phyloP scores from a whole-genome alignment of 1,140 invertebrate genomes.

The Eupristina koningsbergeri region DNA sequence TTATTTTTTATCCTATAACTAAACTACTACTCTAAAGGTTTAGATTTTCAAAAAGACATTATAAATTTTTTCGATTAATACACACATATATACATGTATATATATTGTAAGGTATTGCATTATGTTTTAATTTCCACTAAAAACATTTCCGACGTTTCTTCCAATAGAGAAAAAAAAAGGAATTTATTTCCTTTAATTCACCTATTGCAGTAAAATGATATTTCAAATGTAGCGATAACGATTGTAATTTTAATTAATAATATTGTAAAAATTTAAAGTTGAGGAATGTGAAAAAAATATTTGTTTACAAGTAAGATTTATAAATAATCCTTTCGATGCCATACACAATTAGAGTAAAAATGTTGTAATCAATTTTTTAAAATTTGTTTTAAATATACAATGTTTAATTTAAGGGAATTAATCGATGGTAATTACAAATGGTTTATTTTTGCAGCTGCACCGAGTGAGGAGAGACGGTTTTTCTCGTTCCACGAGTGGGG shows the following conservation, averaged over 20 bases:
- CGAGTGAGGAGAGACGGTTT: slow-evolving; percentile 79
- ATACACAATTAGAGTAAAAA: no score
- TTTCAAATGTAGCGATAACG: slow-evolving; percentile 20
- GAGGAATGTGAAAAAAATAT: no score
- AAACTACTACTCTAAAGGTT: neutral
- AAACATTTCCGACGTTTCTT: no score
- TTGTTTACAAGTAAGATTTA: no score
- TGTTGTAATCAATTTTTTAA: neutral
- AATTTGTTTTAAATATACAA: neutral
- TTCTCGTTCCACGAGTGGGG: slow-evolving; percentile 86
- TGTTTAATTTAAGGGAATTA: neutral
- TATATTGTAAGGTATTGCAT: no score
- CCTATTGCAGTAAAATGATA: slow-evolving; percentile 18
- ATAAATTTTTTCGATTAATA: no score
- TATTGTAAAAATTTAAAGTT: no score
- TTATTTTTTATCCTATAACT: neutral
- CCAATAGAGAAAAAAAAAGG: no score
- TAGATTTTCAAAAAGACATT: neutral
- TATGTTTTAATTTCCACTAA: no score
- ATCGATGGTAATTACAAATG: neutral
- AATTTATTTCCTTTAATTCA: slow-evolving; percentile 14
- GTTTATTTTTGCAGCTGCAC: slow-evolving; percentile 71
- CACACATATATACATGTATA: no score
- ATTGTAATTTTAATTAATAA: no score
- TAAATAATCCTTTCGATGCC: no score